phyloP scores from a whole-genome alignment of 2,797 vertebrate species.

The Dromococcyx pavoninus region DNA sequence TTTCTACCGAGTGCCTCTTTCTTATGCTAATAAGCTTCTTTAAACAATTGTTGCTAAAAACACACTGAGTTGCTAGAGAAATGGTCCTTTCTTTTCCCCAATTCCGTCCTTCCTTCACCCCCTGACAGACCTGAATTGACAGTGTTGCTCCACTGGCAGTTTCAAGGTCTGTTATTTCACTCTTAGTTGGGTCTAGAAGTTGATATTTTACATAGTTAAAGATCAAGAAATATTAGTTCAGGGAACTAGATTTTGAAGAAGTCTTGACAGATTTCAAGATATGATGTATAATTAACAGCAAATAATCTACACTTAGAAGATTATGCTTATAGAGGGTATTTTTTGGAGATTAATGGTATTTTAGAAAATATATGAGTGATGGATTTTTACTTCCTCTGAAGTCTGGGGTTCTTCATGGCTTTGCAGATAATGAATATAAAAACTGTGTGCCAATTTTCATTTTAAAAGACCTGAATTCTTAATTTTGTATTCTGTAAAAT shows the following conservation, averaged over 20 bases:
- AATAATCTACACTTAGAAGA: constrained; percentile 17
- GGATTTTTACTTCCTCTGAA: neutral
- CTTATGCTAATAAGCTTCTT: constrained; percentile 53
- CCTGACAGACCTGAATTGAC: neutral
- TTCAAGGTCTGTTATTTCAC: constrained; percentile 21
- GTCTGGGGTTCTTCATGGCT: neutral
- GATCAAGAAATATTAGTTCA: neutral
- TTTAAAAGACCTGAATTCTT: neutral
- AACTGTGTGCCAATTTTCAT: neutral
- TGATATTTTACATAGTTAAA: constrained; percentile 15
- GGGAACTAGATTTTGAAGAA: constrained; percentile 3
- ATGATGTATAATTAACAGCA: neutral
- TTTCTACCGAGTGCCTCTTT: constrained; percentile 46
- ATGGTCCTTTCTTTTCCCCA: neutral
- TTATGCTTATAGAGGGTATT: neutral
- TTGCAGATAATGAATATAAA: neutral
- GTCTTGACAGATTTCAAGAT: neutral
- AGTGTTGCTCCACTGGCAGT: neutral
- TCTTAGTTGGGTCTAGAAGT: neutral
- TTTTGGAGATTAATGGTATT: neutral
- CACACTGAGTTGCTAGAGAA: neutral
- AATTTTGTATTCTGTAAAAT: neutral
- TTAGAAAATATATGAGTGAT: neutral
- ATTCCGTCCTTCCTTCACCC: neutral
- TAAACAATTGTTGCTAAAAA: constrained; percentile 54